These are phyloP conservation scores for Bombylius major DNA, from an alignment of 2,888 invertebrate genomes.

Conservation along the genomic window DNA sequence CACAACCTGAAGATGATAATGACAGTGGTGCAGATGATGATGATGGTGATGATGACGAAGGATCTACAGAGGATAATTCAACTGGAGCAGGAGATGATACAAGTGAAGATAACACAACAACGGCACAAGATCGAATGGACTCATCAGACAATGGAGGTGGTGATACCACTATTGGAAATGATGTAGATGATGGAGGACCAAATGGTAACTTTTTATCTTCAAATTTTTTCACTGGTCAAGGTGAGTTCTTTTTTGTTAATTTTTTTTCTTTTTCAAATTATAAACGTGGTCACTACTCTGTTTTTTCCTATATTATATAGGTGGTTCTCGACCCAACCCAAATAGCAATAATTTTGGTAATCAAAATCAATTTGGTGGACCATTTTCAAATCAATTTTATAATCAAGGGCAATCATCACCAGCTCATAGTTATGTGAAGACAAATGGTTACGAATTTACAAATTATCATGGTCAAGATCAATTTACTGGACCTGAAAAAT, in stretches of 20 bases:
- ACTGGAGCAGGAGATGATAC: neutral
- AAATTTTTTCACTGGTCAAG: neutral
- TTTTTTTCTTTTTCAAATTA: neutral
- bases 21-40: neutral
- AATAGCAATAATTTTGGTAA: no score
- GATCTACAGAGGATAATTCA: neutral
- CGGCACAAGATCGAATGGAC: neutral
- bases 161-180: neutral
- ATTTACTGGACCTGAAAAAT: neutral
- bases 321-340: no score
- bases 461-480: neutral
- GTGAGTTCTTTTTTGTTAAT: neutral
- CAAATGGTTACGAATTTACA: constrained; percentile 2
- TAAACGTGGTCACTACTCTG: no score
- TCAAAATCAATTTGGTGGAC: no score
- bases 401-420: neutral
- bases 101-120: neutral
- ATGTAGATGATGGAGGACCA: neutral
- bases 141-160: neutral
- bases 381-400: neutral
- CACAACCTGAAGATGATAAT: neutral
- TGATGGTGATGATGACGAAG: neutral
- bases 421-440: constrained; percentile 1
- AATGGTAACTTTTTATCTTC: neutral
- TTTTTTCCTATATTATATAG: no score